phyloP scores from a whole-genome alignment of 2,797 vertebrate genomes.

The Chloroceryle amazona region DNA sequence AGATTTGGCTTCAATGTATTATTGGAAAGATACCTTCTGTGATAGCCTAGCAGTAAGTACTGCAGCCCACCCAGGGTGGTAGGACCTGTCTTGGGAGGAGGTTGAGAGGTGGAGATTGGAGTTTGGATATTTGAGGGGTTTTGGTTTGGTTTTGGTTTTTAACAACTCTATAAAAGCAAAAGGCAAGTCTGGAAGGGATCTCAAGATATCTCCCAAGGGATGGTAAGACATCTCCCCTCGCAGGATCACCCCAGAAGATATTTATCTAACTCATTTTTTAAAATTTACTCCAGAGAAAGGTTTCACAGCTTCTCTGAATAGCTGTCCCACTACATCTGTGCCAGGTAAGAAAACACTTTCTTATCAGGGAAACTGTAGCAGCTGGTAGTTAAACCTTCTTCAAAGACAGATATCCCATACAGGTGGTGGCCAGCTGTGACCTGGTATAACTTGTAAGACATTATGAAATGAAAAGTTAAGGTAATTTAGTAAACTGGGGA shows the following conservation, averaged over 20 bases:
- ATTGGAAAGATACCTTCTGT: neutral
- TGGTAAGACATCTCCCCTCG: neutral
- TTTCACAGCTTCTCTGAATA: neutral
- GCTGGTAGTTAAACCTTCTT: constrained; percentile 1
- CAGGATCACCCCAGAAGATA: neutral
- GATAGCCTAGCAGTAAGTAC: neutral
- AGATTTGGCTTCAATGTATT: neutral
- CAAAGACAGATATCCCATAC: neutral
- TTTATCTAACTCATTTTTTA: neutral
- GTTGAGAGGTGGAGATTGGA: neutral
- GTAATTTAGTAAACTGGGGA: neutral
- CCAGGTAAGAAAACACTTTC: constrained; percentile 34
- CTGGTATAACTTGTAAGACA: neutral
- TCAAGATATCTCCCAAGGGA: neutral
- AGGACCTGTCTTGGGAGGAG: neutral
- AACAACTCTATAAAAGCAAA: neutral
- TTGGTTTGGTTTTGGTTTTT: neutral
- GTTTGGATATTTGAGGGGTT: neutral
- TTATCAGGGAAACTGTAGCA: constrained; percentile 44
- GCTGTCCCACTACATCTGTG: fast-evolving
- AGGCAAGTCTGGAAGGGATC: neutral
- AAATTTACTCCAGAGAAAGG: neutral
- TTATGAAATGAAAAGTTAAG: neutral
- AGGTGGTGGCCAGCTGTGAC: neutral
- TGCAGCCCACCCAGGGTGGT: neutral